Evolutionary conservation across 2,113 vertebrate species (phyloP).

Genomic region (Charadrius vociferus): DNA sequence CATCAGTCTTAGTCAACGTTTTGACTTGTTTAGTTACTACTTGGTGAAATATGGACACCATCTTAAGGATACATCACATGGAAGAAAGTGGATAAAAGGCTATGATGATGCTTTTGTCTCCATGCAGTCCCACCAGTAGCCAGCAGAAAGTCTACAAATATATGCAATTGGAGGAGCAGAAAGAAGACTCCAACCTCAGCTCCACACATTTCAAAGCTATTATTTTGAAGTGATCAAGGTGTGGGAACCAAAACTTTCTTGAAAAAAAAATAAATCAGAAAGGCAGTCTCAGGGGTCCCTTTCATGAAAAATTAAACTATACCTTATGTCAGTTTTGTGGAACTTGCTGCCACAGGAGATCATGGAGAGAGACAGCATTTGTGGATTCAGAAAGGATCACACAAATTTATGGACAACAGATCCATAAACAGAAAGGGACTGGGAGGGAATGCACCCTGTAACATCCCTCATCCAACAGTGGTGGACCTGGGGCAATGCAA

Average conservation of each 20-base stretch:
- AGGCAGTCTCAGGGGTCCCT: background rate
- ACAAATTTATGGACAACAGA: background rate
- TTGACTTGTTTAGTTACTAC: background rate
- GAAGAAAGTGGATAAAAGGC: background rate
- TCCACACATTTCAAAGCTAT: background rate
- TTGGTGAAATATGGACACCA: background rate
- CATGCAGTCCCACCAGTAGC: background rate
- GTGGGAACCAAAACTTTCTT: background rate
- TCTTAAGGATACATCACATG: background rate
- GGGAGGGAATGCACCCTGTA: background rate
- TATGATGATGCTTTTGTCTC: background rate
- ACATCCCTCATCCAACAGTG: background rate
- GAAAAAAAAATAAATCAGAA: background rate
- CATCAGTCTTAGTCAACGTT: background rate
- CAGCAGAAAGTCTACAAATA: background rate
- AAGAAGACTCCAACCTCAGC: background rate
- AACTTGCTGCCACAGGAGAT: background rate
- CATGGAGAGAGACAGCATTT: background rate
- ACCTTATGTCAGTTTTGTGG: background rate
- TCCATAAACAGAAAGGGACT: background rate
- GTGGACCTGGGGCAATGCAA: background rate
- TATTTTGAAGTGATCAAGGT: background rate
- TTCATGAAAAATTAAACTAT: background rate
- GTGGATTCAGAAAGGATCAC: background rate
- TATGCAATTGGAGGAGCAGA: background rate